phyloP scores from a whole-genome alignment of 64 coral and sea anemone genomes.

The Hydrozoanthus tunicans region DNA sequence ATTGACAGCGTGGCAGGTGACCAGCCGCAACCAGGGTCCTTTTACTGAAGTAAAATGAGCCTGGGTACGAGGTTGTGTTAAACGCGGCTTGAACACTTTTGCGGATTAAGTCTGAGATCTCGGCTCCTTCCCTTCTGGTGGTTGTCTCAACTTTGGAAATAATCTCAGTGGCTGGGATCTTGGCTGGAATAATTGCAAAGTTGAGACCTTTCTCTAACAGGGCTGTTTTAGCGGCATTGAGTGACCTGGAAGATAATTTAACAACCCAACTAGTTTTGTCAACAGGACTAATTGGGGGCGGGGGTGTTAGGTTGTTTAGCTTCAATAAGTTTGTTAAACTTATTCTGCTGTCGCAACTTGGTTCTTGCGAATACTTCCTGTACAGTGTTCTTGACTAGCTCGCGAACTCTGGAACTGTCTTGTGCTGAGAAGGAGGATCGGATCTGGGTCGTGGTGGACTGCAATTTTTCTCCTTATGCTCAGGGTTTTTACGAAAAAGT shows the following conservation, averaged over 20 bases:
- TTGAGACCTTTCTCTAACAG: neutral
- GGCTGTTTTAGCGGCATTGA: too few relatives aligned
- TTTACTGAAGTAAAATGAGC: too few relatives aligned
- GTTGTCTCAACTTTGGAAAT: constrained; percentile 24
- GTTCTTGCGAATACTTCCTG: neutral
- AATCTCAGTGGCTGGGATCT: constrained; percentile 13
- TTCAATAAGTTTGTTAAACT: neutral
- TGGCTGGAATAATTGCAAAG: constrained; percentile 1
- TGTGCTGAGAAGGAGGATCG: too few relatives aligned
- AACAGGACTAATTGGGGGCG: too few relatives aligned
- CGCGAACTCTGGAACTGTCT: neutral
- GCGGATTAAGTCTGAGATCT: neutral
- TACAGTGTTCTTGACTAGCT: neutral
- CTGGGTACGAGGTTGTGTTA: too few relatives aligned
- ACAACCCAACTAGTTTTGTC: too few relatives aligned
- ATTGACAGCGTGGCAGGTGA: too few relatives aligned
- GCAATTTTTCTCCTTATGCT: too few relatives aligned
- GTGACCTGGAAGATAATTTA: too few relatives aligned
- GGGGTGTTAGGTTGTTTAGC: neutral
- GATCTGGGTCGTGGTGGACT: too few relatives aligned
- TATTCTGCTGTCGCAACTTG: neutral
- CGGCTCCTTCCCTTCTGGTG: neutral
- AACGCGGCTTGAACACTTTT: constrained; percentile 9
- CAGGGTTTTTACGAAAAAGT: too few relatives aligned
- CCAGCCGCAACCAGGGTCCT: too few relatives aligned